A percentile compares a stretch with the other conserved stretches of the same genome.
phyloP scores from a whole-genome alignment of 1,140 invertebrate species.

The Venustaconcha ellipsiformis region DNA sequence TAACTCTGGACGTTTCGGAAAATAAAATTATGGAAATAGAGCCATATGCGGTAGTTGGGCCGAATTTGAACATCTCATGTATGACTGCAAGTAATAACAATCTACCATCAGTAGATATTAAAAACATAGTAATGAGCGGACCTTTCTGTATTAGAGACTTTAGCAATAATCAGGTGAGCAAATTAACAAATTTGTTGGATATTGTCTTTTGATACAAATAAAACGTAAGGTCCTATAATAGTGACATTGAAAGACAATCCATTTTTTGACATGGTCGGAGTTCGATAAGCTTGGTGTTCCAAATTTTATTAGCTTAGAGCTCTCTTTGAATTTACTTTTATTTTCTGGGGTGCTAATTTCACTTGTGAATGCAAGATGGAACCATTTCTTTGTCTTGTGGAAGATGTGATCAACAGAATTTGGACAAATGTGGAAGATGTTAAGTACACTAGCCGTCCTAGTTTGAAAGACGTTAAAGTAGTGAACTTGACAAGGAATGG shows the following conservation, averaged over 20 bases:
- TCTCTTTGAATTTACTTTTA: slow-evolving; percentile 14
- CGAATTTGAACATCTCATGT: slow-evolving; percentile 2
- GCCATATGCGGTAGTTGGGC: neutral
- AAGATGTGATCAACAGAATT: neutral
- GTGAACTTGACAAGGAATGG: neutral
- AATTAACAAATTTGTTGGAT: too few species aligned
- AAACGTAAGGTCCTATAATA: too few species aligned
- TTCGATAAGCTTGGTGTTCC: slow-evolving; percentile 12
- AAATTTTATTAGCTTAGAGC: slow-evolving; percentile 7
- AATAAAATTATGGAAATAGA: slow-evolving; percentile 13
- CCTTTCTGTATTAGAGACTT: too few species aligned
- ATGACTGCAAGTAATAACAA: slow-evolving; percentile 14
- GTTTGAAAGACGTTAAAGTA: neutral
- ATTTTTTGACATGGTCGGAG: slow-evolving; percentile 8
- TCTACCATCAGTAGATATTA: slow-evolving; percentile 8
- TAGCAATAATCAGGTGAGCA: too few species aligned
- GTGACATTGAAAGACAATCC: slow-evolving; percentile 4
- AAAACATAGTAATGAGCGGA: slow-evolving; percentile 4
- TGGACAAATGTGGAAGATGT: slow-evolving; percentile 12
- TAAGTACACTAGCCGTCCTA: neutral
- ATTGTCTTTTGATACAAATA: too few species aligned
- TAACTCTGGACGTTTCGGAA: slow-evolving; percentile 6
- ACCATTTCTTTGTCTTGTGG: slow-evolving; percentile 6
- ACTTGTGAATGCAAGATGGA: slow-evolving; percentile 21
- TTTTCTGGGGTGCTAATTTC: slow-evolving; percentile 3